Base-by-base conservation (phyloP, 2,797 vertebrate species). In the Phyllotis vaccarum region DNA sequence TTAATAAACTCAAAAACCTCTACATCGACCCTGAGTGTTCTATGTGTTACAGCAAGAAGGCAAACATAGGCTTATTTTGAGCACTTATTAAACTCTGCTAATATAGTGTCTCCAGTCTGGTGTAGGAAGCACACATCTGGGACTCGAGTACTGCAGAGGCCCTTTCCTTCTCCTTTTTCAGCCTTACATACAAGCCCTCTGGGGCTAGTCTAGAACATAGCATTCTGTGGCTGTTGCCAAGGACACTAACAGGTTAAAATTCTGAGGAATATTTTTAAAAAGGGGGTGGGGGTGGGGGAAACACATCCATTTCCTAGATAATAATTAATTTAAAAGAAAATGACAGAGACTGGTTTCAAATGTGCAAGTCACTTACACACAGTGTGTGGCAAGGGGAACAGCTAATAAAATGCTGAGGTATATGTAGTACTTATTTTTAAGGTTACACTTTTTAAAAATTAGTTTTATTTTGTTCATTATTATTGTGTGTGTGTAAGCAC, bases 1-100 rank as follows among this genome's bases (percentile, higher is more conserved):
- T 76, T 93, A 94, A 97, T 72, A 96, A 97, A 97, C 93, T 93
- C 58, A 93, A 90, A 97, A 96, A 91, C 79, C 94, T 96, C 78
- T 79, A 79, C 58, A 66, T 78, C 96, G 92, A 80, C 37, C 75
- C 52, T 81, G 89, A 97, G 95, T 81, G 89, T 86, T 92, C 87
- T 90, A 8, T 60, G 88, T 89, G 70, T 72, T 81, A 94, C 52
- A 81, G 81, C 43, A 66, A 96, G 66, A 96, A 95, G 86, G 89
- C 94, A 97, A 97, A 87, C 75, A 87, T 37, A 85, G 64, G 17
- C 88, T 93, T 86, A 64, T 83, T 96, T 93, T 52, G 80, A 95
- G 94, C 43, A 94, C 91, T 86, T 96, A 79, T 81, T 95, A 94
- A 94, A 90, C 64, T 87, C 88, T 94, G 75, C 88, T 93, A 94